Percentiles rank a stretch among this genome's conserved stretches.
Evolutionary conservation across 2,888 invertebrate genomes (phyloP).

Genomic region (Apodemia hepburni): DNA sequence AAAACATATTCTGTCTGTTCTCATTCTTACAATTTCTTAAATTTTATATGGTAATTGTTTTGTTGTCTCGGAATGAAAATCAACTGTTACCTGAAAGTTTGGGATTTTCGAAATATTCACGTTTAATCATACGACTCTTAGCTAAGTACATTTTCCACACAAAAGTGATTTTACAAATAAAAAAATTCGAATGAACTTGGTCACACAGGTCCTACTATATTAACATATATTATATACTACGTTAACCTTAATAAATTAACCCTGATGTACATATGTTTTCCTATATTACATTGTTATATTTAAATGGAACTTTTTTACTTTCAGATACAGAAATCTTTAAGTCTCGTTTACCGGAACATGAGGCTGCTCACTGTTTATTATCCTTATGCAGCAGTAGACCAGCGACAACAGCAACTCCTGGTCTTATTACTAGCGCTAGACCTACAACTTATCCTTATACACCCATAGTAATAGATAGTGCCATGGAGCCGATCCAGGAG

Average conservation of each 20-base stretch:
- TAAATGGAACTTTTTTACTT: not conserved
- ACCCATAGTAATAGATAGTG: conserved; percentile 54
- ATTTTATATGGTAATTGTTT: too few species aligned
- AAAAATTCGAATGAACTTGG: too few species aligned
- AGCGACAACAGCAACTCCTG: conserved; percentile 71
- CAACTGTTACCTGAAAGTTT: too few species aligned
- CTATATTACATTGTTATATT: not conserved
- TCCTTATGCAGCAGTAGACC: conserved; percentile 84
- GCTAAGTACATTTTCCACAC: too few species aligned
- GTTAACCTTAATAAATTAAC: too few species aligned
- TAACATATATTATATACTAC: too few species aligned
- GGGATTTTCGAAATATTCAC: too few species aligned
- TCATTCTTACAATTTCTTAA: too few species aligned
- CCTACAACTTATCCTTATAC: conserved; percentile 86
- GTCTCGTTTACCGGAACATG: conserved; percentile 88
- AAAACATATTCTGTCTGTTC: too few species aligned
- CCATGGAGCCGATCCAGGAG: conserved; percentile 51
- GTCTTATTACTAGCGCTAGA: conserved; percentile 79
- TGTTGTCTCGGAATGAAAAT: too few species aligned
- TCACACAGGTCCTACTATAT: not conserved
- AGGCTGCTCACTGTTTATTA: conserved; percentile 90
- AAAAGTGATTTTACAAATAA: too few species aligned
- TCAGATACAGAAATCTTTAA: conserved; percentile 84
- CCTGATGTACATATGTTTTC: not conserved
- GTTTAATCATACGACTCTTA: too few species aligned